Percentiles rank a stretch among this genome's conserved stretches.
Evolutionary conservation across 1,140 invertebrate genomes (phyloP).

Genomic region (Zaprionus davidi): DNA sequence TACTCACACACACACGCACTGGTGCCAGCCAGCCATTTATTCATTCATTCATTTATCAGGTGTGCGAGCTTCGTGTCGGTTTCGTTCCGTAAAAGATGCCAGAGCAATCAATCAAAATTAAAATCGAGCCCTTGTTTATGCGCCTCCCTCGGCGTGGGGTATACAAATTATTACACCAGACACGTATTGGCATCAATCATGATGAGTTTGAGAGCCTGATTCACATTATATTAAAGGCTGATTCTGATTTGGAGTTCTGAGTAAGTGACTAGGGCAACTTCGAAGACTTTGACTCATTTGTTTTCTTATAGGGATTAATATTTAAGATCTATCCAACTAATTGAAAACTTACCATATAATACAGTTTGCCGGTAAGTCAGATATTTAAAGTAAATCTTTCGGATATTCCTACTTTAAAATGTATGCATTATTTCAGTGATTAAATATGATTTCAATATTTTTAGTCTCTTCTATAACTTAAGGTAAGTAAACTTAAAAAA

Average conservation of each 20-base stretch:
- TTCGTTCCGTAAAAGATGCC: constrained; percentile 30
- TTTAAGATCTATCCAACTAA: no score
- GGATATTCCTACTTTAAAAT: no score
- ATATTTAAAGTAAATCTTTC: no score
- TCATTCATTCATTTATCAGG: constrained; percentile 12
- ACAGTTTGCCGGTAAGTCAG: no score
- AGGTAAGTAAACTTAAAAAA: no score
- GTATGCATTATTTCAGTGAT: no score
- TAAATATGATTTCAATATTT: no score
- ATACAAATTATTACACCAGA: constrained; percentile 14
- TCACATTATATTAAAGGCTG: not conserved
- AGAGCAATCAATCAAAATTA: constrained; percentile 76
- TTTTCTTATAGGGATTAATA: no score
- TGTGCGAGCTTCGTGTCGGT: constrained; percentile 12
- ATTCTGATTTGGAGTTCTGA: not conserved
- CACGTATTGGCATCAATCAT: constrained; percentile 27
- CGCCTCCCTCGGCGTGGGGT: not conserved
- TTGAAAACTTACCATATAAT: no score
- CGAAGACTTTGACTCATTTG: no score
- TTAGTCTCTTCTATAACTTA: no score
- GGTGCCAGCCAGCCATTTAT: not conserved
- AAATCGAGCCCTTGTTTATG: constrained; percentile 57
- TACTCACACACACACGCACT: not conserved
- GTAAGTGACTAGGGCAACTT: not conserved
- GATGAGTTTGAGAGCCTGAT: not conserved